These are phyloP conservation scores for Xerus inauris DNA, from an alignment of 2,113 vertebrate genomes.

Conservation along the genomic window DNA sequence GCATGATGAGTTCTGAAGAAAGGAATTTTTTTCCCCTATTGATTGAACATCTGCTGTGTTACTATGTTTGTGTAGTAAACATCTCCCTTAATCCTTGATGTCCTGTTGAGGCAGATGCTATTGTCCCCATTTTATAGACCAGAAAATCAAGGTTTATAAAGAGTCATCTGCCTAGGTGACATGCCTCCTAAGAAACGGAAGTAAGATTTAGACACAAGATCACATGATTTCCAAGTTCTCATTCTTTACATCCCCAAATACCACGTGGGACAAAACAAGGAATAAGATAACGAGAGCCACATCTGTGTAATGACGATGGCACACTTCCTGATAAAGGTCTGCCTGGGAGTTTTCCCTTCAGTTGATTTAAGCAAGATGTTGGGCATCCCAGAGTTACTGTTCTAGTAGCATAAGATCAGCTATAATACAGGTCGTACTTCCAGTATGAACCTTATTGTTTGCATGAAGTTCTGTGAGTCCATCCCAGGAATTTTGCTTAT, in stretches of 20 bases:
- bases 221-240: background rate
- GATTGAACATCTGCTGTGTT: background rate
- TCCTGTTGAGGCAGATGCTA: background rate
- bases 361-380: background rate
- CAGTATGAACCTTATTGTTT: background rate
- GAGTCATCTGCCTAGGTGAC: background rate
- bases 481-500: background rate
- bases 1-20: background rate
- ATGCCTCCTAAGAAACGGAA: background rate
- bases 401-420: background rate
- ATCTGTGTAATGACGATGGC: background rate
- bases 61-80: background rate
- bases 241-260: background rate
- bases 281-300: background rate
- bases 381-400: background rate
- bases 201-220: background rate
- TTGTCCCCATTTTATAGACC: background rate
- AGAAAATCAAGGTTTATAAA: slow-evolving; percentile 40
- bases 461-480: background rate
- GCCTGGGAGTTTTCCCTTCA: background rate
- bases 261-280: background rate
- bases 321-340: background rate
- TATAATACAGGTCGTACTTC: background rate
- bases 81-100: background rate
- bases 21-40: background rate